Percentiles rank a stretch among this genome's conserved stretches.
phyloP scores from a whole-genome alignment of 2,113 vertebrate genomes.

The Rhadina sibilatrix region DNA sequence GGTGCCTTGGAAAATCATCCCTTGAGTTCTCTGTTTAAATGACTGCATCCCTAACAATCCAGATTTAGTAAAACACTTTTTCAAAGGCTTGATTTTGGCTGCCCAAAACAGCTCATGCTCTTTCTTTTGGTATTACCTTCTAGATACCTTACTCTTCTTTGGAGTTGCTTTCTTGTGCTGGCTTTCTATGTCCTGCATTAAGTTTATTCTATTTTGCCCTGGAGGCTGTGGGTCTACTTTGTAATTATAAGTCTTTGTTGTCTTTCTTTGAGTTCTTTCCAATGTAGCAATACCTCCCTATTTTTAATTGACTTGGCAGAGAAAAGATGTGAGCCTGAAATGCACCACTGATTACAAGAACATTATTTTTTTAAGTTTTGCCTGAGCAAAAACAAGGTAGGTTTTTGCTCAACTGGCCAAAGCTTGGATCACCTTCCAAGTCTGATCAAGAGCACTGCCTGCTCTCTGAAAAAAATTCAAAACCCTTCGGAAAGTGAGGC shows the following conservation, averaged over 20 bases:
- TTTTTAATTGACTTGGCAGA: constrained; percentile 56
- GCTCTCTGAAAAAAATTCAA: neutral
- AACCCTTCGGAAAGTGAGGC: neutral
- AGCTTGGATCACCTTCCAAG: neutral
- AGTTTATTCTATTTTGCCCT: neutral
- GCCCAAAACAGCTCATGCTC: neutral
- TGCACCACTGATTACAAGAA: neutral
- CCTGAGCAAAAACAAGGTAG: neutral
- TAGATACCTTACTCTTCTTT: neutral
- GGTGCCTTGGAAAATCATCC: neutral
- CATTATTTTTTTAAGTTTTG: neutral
- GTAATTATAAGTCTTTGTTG: constrained; percentile 15
- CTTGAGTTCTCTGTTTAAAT: neutral
- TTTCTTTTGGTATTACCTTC: neutral
- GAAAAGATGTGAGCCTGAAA: neutral
- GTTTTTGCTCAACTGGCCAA: neutral
- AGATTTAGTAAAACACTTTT: neutral
- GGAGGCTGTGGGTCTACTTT: neutral
- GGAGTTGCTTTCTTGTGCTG: neutral
- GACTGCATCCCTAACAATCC: neutral
- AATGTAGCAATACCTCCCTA: neutral
- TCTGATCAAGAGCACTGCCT: neutral
- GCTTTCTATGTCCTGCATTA: neutral
- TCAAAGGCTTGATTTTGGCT: neutral
- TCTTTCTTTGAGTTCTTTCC: constrained; percentile 28